phyloP scores from a whole-genome alignment of 64 coral and sea anemone species.

The Catalaphyllia jardinei region DNA sequence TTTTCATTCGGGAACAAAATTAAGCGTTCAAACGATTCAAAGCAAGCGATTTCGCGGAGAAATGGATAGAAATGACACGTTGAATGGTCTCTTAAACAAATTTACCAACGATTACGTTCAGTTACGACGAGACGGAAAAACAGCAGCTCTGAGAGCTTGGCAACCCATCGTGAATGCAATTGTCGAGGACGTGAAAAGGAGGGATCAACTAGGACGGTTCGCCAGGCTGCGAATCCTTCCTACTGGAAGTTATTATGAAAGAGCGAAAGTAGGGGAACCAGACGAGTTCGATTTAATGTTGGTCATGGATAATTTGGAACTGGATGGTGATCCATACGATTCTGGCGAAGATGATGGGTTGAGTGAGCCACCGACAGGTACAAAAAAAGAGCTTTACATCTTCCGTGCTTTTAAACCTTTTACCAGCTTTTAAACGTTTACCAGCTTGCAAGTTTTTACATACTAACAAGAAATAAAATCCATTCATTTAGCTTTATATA shows the following conservation, averaged over 20 bases:
- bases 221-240: neutral
- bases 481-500: too few relatives aligned
- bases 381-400: neutral
- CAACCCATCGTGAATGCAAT: constrained; percentile 19
- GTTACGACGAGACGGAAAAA: neutral
- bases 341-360: constrained; percentile 33
- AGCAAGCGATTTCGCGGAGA: too few relatives aligned
- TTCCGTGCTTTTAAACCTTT: too few relatives aligned
- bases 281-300: constrained; percentile 81
- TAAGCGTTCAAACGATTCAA: too few relatives aligned
- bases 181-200: neutral
- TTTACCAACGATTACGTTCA: neutral
- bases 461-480: too few relatives aligned
- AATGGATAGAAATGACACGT: neutral
- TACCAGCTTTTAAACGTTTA: too few relatives aligned
- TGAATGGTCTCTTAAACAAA: neutral
- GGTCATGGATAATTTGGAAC: constrained; percentile 28
- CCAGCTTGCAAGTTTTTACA: too few relatives aligned
- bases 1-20: too few relatives aligned
- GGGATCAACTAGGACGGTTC: neutral
- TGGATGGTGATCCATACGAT: constrained; percentile 49
- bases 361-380: constrained; percentile 49
- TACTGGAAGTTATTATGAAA: constrained; percentile 67
- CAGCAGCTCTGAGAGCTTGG: neutral
- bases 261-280: constrained; percentile 57